Base-by-base conservation (phyloP, 2,888 invertebrate genomes). In the Lottia gigantea region DNA sequence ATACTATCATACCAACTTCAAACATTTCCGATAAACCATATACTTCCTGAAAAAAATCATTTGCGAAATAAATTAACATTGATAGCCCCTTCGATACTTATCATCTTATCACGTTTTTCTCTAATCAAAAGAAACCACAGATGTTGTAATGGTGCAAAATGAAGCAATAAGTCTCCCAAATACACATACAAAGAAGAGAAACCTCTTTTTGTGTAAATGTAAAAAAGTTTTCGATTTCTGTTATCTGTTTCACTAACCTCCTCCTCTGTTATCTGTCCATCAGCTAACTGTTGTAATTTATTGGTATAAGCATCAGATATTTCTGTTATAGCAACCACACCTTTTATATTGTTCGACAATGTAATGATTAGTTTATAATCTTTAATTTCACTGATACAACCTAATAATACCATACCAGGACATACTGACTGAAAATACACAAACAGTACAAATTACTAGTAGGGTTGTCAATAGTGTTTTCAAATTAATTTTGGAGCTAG, bases 361-460 rank as follows among this genome's bases (percentile, higher is more conserved):
- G 55, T 23, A 23, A 55, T 55, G 19, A 55, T 55, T 23, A 55
- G 4, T 55, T 55, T 55, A 55, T 55, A 55, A 55, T 55, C 55
- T 55, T 23, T 55, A 12, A 55, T 55, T 14, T 55, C 55, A 55
- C 55, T 55, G 19, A 55, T 55, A 55, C 55, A 55, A 19, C 55
- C 55, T 23, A 55, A 55, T 23, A 55, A 55, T 23, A 55, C 19
- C 55, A 55, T 55, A 55, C 55, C 23, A 55, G 55, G 55, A 55
- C 55, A 55, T 19, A 55, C 55, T 23, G 16, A 2, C 55, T 55
- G 55, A 23, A 55, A 55, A 55, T 19, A 12, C 19, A 55, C 11
- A 40, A 6, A 8, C 1, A 8, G 7, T 11, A 40, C 11, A 40
- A 8, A 40, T 40, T 40, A 11, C 40, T 6, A 11, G 31, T 6